Conservation (phyloP, 2,797 vertebrate genomes). For the Propithecus perrieri region DNA sequence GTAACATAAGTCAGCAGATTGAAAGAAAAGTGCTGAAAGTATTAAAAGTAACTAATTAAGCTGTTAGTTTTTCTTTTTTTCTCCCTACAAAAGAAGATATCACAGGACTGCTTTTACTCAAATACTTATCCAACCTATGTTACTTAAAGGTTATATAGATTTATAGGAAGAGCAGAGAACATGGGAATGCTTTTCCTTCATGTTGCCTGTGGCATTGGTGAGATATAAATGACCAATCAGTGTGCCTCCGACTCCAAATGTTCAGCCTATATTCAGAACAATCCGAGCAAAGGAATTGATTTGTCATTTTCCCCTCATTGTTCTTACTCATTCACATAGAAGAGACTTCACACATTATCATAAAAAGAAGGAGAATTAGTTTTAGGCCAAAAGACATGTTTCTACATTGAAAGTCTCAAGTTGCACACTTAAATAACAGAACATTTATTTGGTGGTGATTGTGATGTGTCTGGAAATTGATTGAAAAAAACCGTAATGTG, state of each 20-base stretch:
- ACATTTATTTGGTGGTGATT: background rate
- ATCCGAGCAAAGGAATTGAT: constrained; percentile 71
- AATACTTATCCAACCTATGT: constrained; percentile 70
- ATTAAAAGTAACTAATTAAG: constrained; percentile 76
- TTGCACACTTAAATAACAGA: constrained; percentile 31
- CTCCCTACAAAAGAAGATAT: constrained; percentile 77
- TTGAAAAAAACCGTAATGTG: background rate
- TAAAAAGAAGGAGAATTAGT: constrained; percentile 63
- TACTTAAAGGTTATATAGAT: constrained; percentile 82
- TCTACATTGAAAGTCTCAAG: constrained; percentile 55
- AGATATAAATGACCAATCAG: constrained; percentile 66
- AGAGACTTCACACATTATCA: constrained; percentile 46
- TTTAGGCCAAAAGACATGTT: constrained; percentile 21
- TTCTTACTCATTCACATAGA: constrained; percentile 62
- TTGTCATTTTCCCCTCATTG: constrained; percentile 77
- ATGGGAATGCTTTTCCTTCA: constrained; percentile 66
- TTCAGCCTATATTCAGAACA: constrained; percentile 77
- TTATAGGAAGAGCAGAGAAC: constrained; percentile 77
- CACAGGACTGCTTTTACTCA: constrained; percentile 78
- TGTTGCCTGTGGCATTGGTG: constrained; percentile 72
- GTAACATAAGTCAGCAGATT: constrained; percentile 79
- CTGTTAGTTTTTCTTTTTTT: constrained; percentile 47
- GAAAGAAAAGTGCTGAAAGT: constrained; percentile 76
- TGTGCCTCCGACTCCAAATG: background rate
- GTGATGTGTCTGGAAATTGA: background rate